Conservation (phyloP, 2,113 vertebrate species). For the Nothobranchius furzeri region DNA sequence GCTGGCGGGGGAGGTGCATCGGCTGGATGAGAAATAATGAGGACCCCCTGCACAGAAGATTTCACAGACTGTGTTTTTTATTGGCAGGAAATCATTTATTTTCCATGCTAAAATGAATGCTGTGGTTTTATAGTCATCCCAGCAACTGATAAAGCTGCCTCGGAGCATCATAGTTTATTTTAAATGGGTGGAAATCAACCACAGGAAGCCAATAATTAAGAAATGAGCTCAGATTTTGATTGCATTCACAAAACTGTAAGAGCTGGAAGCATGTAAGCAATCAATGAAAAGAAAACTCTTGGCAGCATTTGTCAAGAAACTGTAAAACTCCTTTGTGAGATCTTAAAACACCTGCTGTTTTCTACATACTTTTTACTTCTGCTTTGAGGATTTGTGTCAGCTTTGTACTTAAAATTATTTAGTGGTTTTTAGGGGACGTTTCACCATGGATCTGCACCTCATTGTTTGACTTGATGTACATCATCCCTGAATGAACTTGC, state of each 20-base stretch:
- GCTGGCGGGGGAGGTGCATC: constrained; percentile 59
- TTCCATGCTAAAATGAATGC: constrained; percentile 16
- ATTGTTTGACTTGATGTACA: constrained; percentile 45
- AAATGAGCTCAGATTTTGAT: not conserved
- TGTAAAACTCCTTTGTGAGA: too few relatives aligned
- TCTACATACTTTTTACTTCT: constrained; percentile 14
- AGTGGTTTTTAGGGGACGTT: too few relatives aligned
- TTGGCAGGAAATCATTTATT: constrained; percentile 30
- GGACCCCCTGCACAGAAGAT: constrained; percentile 58
- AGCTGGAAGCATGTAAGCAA: not conserved
- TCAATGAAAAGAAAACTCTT: not conserved
- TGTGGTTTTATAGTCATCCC: constrained; percentile 8
- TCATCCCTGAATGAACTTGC: constrained; percentile 40
- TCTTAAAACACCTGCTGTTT: too few relatives aligned
- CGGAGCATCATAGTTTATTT: not conserved
- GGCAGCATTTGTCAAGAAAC: not conserved
- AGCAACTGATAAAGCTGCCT: constrained; percentile 3
- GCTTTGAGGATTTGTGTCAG: constrained; percentile 9
- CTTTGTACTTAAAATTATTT: constrained; percentile 15
- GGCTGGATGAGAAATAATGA: constrained; percentile 60
- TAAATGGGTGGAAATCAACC: constrained; percentile 29
- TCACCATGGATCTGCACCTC: not conserved
- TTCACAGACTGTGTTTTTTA: constrained; percentile 47
- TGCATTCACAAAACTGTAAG: not conserved
- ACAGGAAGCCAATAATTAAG: constrained; percentile 15